Conservation (phyloP, 2,797 vertebrate species). For the Karalla daura region DNA sequence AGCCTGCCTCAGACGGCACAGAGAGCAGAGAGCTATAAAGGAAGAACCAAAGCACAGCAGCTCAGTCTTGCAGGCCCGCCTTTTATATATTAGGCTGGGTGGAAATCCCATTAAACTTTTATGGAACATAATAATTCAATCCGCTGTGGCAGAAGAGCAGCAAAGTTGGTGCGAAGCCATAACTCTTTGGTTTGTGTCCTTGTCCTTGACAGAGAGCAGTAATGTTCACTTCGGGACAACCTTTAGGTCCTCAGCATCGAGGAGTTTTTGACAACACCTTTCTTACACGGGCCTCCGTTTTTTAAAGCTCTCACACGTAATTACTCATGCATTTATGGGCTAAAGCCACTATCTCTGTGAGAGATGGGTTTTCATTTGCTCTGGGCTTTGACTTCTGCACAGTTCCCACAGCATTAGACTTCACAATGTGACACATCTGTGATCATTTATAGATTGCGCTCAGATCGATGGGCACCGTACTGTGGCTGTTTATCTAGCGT, state of each 20-base stretch:
- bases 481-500: too few species aligned
- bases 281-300: too few species aligned
- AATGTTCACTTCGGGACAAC: slow-evolving; percentile 56
- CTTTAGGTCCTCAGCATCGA: slow-evolving; percentile 33
- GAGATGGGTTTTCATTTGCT: too few species aligned
- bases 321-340: too few species aligned
- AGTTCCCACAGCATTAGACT: too few species aligned
- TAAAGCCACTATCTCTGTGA: too few species aligned
- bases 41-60: slow-evolving; percentile 24
- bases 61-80: slow-evolving; percentile 44
- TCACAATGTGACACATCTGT: too few species aligned
- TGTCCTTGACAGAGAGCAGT: slow-evolving; percentile 60
- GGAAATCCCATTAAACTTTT: slow-evolving; percentile 80
- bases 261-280: slow-evolving; percentile 21
- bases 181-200: slow-evolving; percentile 56
- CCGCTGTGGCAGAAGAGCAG: slow-evolving; percentile 58
- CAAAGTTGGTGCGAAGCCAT: slow-evolving; percentile 57
- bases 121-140: slow-evolving; percentile 80
- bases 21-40: slow-evolving; percentile 43
- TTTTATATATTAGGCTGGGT: slow-evolving; percentile 69
- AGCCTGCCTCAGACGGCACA: slow-evolving; percentile 38
- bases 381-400: too few species aligned
- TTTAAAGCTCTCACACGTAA: too few species aligned
- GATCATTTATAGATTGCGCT: too few species aligned
- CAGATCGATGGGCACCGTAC: too few species aligned